Evolutionary conservation across 2,888 invertebrate genomes (phyloP).

Genomic region (Saturnia japonica): DNA sequence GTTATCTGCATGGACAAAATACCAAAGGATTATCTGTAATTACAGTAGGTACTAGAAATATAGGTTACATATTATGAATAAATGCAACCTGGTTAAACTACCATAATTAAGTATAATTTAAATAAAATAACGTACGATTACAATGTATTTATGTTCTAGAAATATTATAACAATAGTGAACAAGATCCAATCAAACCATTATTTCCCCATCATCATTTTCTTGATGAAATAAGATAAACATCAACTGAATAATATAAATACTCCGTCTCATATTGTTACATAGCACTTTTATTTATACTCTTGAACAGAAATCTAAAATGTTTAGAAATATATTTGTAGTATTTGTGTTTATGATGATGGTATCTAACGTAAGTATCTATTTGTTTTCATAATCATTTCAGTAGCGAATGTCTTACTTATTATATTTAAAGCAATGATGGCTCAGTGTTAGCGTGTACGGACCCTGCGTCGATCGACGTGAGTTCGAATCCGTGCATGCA

Average conservation of each 20-base stretch:
- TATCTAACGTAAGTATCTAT: constrained; percentile 7
- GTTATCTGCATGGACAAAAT: too few species aligned
- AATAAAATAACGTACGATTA: neutral
- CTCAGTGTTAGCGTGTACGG: too few species aligned
- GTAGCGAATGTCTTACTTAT: too few species aligned
- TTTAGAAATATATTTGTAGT: constrained; percentile 2
- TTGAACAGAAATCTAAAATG: neutral
- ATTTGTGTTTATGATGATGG: constrained; percentile 9
- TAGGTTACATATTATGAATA: neutral
- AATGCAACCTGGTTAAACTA: neutral
- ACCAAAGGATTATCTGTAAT: too few species aligned
- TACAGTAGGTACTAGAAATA: neutral
- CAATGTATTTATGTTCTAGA: neutral
- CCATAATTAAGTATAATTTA: neutral
- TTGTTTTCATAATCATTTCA: neutral
- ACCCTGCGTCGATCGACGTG: too few species aligned
- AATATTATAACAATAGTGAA: constrained; percentile 9
- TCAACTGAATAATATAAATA: constrained; percentile 11
- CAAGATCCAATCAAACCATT: constrained; percentile 17
- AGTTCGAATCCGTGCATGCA: too few species aligned
- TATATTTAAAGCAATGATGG: too few species aligned
- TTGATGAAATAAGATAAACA: constrained; percentile 16
- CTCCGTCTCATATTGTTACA: neutral
- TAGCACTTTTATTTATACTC: neutral
- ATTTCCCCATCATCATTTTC: constrained; percentile 25